phyloP scores from a whole-genome alignment of 1,140 invertebrate species.

The Pararge aegeria region DNA sequence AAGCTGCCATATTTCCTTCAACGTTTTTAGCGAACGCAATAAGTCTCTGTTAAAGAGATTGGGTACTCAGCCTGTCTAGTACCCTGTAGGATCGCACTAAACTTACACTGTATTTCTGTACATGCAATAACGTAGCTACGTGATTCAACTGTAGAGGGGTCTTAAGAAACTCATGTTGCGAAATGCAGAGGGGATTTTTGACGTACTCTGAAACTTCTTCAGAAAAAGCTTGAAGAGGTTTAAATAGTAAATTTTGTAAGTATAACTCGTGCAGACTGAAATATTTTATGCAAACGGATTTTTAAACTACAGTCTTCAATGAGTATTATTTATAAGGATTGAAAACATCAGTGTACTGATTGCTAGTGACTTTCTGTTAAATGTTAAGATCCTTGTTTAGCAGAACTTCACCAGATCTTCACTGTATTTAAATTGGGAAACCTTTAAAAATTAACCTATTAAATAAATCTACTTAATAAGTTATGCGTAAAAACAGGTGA shows the following conservation, averaged over 20 bases:
- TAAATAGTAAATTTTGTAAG: neutral
- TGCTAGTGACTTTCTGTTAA: no score
- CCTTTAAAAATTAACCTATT: no score
- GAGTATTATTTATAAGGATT: no score
- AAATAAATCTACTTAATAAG: no score
- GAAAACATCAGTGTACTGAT: no score
- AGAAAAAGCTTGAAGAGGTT: conserved; percentile 10
- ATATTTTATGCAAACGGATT: no score
- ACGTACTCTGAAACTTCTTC: conserved; percentile 11
- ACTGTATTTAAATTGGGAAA: no score
- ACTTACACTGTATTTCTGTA: conserved; percentile 9
- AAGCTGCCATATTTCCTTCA: neutral
- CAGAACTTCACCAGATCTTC: no score
- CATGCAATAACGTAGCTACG: conserved; percentile 22
- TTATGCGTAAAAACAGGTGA: no score
- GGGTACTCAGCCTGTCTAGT: neutral
- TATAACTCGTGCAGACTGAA: neutral
- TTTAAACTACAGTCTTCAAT: no score
- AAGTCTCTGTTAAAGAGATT: neutral
- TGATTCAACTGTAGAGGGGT: conserved; percentile 11
- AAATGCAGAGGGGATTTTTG: conserved; percentile 13
- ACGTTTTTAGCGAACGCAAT: neutral
- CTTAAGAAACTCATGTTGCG: conserved; percentile 4
- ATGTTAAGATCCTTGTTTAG: no score
- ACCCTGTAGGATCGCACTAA: neutral